Conservation (phyloP, 2,113 vertebrate genomes). For the Excalfactoria chinensis region DNA sequence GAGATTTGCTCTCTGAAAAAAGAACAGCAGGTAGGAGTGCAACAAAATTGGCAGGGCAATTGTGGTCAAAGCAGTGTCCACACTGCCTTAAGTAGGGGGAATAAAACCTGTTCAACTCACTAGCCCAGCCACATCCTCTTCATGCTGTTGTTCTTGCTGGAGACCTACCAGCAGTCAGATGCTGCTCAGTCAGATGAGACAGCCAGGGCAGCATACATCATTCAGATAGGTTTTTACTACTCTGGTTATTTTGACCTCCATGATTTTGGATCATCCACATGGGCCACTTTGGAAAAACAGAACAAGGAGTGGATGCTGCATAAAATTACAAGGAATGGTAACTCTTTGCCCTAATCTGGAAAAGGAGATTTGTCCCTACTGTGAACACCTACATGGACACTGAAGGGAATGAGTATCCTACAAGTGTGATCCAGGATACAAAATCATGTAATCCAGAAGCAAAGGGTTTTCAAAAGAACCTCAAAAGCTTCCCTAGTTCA, state of each 20-base stretch:
- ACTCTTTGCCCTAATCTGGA: neutral
- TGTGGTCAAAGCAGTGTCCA: neutral
- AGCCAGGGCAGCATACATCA: neutral
- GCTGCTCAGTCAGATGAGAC: neutral
- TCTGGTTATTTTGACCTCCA: neutral
- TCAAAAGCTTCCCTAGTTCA: neutral
- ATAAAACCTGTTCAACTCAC: neutral
- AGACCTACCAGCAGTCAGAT: neutral
- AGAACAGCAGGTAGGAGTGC: neutral
- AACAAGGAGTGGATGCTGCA: neutral
- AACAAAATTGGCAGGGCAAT: neutral
- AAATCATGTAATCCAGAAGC: neutral
- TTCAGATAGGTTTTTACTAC: neutral
- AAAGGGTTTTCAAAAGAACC: neutral
- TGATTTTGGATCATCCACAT: neutral
- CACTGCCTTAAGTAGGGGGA: neutral
- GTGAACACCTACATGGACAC: neutral
- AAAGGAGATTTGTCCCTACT: neutral
- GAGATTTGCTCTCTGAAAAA: neutral
- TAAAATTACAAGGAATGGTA: rapidly evolving
- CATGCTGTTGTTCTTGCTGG: neutral
- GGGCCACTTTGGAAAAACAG: neutral
- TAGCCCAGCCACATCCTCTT: neutral
- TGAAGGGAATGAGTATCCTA: neutral
- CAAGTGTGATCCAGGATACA: neutral